Conservation (phyloP, 2,888 invertebrate genomes). For the Ernsta delagoae region DNA sequence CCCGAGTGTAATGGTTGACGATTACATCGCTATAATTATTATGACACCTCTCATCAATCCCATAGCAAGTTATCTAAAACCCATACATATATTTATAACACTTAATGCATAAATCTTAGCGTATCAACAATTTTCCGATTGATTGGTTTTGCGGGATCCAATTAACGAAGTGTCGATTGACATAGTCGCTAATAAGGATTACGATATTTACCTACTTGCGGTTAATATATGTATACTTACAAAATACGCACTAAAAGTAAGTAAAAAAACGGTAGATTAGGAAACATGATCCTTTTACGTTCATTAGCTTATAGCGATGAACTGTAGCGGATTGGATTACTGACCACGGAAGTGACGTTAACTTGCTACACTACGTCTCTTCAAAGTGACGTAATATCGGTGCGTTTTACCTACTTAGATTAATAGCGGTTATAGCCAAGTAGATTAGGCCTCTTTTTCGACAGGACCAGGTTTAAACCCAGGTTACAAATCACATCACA, state of each 20-base stretch:
- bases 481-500: too few relatives aligned
- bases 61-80: too few relatives aligned
- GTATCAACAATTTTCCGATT: slow-evolving; percentile 29
- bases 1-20: too few relatives aligned
- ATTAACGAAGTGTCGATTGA: slow-evolving; percentile 20
- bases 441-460: too few relatives aligned
- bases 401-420: too few relatives aligned
- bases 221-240: slow-evolving; percentile 8
- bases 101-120: background rate
- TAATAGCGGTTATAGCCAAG: too few relatives aligned
- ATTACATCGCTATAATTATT: too few relatives aligned
- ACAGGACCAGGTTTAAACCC: too few relatives aligned
- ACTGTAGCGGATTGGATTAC: slow-evolving; percentile 8
- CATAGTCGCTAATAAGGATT: slow-evolving; percentile 21
- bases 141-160: slow-evolving; percentile 25
- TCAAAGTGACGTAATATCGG: background rate
- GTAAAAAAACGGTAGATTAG: slow-evolving; percentile 28
- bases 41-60: too few relatives aligned
- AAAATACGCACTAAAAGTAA: slow-evolving; percentile 9
- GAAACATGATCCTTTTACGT: slow-evolving; percentile 13
- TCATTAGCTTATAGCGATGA: background rate
- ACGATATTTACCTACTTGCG: slow-evolving; percentile 8
- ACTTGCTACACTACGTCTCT: background rate
- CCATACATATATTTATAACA: too few relatives aligned
- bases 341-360: background rate